Percentiles rank a stretch among this genome's conserved stretches.
These are phyloP conservation scores for Ptilonorhynchus violaceus DNA, from an alignment of 2,113 vertebrate genomes.

Conservation along the genomic window DNA sequence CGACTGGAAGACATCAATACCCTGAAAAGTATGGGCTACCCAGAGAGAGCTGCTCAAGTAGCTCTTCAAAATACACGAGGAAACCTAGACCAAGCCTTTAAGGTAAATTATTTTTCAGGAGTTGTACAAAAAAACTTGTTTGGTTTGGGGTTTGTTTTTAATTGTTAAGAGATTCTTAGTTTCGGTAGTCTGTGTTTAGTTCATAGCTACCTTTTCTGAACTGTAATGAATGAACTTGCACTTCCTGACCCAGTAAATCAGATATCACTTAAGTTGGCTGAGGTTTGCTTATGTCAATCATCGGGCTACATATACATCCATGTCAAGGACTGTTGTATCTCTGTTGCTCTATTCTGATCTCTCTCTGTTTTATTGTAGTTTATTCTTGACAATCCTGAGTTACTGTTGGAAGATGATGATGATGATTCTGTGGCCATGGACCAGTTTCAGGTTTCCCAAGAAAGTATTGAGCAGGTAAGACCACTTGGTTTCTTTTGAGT, in stretches of 20 bases:
- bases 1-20: constrained; percentile 74
- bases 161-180: not conserved
- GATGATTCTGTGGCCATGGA: constrained; percentile 32
- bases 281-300: not conserved
- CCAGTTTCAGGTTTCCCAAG: constrained; percentile 67
- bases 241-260: not conserved
- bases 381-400: constrained; percentile 70
- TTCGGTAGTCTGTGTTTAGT: not conserved
- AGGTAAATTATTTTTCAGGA: constrained; percentile 59
- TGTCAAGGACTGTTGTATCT: not conserved
- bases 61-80: constrained; percentile 81
- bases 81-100: constrained; percentile 80
- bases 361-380: constrained; percentile 37
- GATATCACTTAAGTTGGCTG: not conserved
- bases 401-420: constrained; percentile 51
- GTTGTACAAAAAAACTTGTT: not conserved
- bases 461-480: constrained; percentile 72
- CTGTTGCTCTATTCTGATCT: not conserved
- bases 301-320: not conserved
- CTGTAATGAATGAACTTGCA: not conserved
- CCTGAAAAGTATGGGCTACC: constrained; percentile 82
- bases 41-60: constrained; percentile 76
- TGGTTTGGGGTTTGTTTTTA: too few relatives aligned
- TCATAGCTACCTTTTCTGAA: not conserved
- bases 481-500: not conserved